Conservation (phyloP, 2,113 vertebrate species). For the Trematocara marginatum region DNA sequence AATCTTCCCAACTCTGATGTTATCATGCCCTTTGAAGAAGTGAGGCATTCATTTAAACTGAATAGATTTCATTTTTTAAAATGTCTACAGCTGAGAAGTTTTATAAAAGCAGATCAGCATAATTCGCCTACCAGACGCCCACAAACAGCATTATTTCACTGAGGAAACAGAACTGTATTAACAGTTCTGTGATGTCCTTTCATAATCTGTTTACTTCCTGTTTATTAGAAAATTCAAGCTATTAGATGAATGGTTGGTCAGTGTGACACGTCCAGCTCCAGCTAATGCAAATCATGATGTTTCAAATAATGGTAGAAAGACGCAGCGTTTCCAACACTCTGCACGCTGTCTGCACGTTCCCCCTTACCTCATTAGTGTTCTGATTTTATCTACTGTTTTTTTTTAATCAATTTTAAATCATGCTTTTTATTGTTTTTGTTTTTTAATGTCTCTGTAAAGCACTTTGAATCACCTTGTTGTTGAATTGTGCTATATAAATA, state of each 20-base stretch:
- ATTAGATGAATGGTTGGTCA: not conserved
- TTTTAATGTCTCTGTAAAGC: not conserved
- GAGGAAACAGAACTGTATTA: not conserved
- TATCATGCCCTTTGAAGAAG: not conserved
- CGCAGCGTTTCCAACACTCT: not conserved
- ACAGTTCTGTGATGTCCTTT: not conserved
- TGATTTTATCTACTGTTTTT: too few relatives aligned
- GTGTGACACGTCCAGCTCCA: not conserved
- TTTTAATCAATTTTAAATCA: too few relatives aligned
- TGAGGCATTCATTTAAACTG: not conserved
- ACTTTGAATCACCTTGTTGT: not conserved
- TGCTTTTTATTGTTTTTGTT: fast-evolving
- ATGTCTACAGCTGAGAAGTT: not conserved
- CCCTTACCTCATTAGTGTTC: not conserved
- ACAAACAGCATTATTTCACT: not conserved
- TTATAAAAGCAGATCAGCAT: not conserved
- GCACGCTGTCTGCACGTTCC: not conserved
- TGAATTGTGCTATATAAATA: not conserved
- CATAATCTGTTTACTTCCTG: not conserved
- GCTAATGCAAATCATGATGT: not conserved
- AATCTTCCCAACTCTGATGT: not conserved
- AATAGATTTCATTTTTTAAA: not conserved
- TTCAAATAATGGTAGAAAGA: not conserved
- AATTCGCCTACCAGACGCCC: not conserved
- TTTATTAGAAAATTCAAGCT: not conserved